Conservation (phyloP, 2,888 invertebrate species). For the Cotesia congregata region DNA sequence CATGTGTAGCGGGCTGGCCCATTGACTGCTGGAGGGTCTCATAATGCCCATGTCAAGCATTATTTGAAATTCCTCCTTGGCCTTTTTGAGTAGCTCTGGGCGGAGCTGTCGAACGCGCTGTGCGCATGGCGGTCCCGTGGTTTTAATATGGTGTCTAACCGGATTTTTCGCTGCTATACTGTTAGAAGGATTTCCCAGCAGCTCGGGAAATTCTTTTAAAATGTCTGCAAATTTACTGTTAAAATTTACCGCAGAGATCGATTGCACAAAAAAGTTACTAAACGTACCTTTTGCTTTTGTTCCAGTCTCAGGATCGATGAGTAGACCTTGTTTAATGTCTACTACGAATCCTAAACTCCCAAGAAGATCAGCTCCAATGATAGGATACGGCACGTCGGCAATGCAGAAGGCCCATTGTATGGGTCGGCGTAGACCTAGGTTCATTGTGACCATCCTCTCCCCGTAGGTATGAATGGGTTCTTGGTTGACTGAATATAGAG, state of each 20-base stretch:
- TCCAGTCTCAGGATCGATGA: neutral
- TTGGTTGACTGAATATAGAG: neutral
- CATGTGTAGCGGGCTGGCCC: constrained; percentile 24
- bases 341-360: neutral
- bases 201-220: neutral
- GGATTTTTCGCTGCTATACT: neutral
- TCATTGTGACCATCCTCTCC: neutral
- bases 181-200: neutral
- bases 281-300: neutral
- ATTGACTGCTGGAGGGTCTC: constrained; percentile 25
- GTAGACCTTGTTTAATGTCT: neutral
- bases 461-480: neutral
- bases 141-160: constrained; percentile 6
- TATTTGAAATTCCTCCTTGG: constrained; percentile 1
- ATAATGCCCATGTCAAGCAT: neutral
- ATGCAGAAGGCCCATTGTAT: constrained; percentile 3
- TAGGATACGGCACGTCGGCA: neutral
- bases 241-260: neutral
- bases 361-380: constrained; percentile 11
- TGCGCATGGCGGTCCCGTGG: neutral
- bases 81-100: constrained; percentile 6
- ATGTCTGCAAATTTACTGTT: neutral
- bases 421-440: neutral
- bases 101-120: neutral
- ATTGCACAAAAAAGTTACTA: neutral